Conservation (phyloP, 2,113 vertebrate genomes). For the Glaucidium brasilianum region DNA sequence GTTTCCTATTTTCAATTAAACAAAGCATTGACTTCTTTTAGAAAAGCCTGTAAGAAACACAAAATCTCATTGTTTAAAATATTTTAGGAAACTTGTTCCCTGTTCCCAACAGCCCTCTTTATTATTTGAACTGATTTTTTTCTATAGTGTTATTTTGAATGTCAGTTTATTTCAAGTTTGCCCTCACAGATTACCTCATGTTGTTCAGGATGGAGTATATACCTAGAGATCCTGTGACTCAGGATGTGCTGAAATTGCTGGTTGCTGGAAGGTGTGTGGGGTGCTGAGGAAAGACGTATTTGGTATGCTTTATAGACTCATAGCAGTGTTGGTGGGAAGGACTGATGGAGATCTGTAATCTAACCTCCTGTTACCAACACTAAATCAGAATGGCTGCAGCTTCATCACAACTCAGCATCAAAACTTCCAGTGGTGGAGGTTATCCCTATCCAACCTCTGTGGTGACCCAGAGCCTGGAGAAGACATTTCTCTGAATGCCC, state of each 20-base stretch:
- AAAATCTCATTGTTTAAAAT: slow-evolving; percentile 19
- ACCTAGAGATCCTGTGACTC: not conserved
- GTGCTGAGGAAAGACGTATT: not conserved
- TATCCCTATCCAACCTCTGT: not conserved
- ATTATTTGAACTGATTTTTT: not conserved
- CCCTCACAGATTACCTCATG: not conserved
- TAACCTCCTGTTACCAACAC: not conserved
- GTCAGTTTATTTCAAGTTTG: not conserved
- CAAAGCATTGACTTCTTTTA: not conserved
- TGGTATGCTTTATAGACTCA: not conserved
- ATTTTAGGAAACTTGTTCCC: not conserved
- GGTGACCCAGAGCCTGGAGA: not conserved
- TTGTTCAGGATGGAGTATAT: not conserved
- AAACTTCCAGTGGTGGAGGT: not conserved
- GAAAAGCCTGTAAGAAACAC: not conserved
- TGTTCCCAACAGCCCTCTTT: not conserved
- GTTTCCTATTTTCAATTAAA: not conserved
- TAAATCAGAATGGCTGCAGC: not conserved
- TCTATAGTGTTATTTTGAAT: not conserved
- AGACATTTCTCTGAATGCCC: not conserved
- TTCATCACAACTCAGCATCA: not conserved
- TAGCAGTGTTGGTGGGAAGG: not conserved
- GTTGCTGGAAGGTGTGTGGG: not conserved
- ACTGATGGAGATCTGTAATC: not conserved
- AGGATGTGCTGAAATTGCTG: not conserved